Evolutionary conservation across 2,888 invertebrate species (phyloP).

Genomic region (Drosophila infuscata): DNA sequence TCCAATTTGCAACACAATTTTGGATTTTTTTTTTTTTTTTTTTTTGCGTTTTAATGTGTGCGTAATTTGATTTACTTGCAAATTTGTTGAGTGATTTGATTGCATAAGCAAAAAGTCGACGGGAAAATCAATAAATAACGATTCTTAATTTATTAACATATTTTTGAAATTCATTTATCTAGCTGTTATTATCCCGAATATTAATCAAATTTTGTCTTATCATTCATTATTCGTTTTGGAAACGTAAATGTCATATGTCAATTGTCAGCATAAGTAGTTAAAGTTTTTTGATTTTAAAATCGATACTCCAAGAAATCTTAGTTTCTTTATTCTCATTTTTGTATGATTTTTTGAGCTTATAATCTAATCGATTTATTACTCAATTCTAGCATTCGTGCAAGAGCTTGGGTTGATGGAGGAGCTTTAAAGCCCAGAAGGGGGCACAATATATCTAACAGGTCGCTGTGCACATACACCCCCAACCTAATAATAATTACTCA

Average conservation of each 20-base stretch:
- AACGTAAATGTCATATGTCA: too few relatives aligned
- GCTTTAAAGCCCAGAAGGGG: too few relatives aligned
- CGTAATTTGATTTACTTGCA: conserved; percentile 66
- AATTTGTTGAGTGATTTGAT: conserved; percentile 69
- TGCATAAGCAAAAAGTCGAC: conserved; percentile 51
- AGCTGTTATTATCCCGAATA: conserved; percentile 7
- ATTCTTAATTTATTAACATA: conserved; percentile 15
- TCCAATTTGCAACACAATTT: conserved; percentile 41
- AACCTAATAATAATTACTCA: too few relatives aligned
- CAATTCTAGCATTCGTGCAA: too few relatives aligned
- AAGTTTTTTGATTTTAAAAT: neutral
- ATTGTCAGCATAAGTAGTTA: neutral
- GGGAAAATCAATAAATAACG: conserved; percentile 31
- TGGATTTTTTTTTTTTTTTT: neutral
- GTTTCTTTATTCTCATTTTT: neutral
- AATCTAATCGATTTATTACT: neutral
- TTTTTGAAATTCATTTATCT: conserved; percentile 10
- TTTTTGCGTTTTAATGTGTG: conserved; percentile 50
- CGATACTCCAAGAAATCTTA: neutral
- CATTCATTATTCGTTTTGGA: neutral
- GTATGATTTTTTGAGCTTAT: neutral
- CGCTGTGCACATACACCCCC: too few relatives aligned
- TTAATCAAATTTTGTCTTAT: conserved; percentile 10
- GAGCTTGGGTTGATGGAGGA: too few relatives aligned
- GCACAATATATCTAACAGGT: too few relatives aligned